phyloP scores from a whole-genome alignment of 2,888 invertebrate species.

The Folsomia candida region DNA sequence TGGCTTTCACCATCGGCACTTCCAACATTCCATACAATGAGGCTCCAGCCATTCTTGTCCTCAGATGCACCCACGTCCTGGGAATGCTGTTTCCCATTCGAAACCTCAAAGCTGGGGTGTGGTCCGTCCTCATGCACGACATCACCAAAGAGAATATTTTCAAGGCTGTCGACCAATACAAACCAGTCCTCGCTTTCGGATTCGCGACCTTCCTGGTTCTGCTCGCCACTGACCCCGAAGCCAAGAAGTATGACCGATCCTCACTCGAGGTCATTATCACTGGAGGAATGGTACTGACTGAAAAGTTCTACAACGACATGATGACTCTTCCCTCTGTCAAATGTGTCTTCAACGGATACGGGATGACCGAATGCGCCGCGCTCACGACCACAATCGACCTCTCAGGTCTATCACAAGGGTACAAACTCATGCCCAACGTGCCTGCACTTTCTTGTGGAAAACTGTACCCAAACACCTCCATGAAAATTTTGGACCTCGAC shows the following conservation, averaged over 20 bases:
- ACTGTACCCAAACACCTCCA: conserved; percentile 40
- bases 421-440: conserved; percentile 35
- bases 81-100: conserved; percentile 40
- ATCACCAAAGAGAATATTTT: conserved; percentile 38
- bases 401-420: conserved; percentile 26
- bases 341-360: conserved; percentile 37
- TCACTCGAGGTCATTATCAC: conserved; percentile 45
- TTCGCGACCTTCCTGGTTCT: conserved; percentile 44
- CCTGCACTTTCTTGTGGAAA: conserved; percentile 41
- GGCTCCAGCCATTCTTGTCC: conserved; percentile 29
- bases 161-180: conserved; percentile 36
- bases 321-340: conserved; percentile 32
- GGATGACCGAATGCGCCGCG: conserved; percentile 33
- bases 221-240: conserved; percentile 43
- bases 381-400: conserved; percentile 46
- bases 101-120: conserved; percentile 35
- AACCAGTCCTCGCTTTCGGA: conserved; percentile 46
- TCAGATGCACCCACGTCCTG: conserved; percentile 36
- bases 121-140: conserved; percentile 40
- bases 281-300: conserved; percentile 37
- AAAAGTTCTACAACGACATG: conserved; percentile 31
- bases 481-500: conserved; percentile 41
- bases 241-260: conserved; percentile 36
- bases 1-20: conserved; percentile 44
- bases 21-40: conserved; percentile 41